These are phyloP conservation scores for Oscheius sp. DNA, from an alignment of 2,888 invertebrate genomes.

Conservation along the genomic window DNA sequence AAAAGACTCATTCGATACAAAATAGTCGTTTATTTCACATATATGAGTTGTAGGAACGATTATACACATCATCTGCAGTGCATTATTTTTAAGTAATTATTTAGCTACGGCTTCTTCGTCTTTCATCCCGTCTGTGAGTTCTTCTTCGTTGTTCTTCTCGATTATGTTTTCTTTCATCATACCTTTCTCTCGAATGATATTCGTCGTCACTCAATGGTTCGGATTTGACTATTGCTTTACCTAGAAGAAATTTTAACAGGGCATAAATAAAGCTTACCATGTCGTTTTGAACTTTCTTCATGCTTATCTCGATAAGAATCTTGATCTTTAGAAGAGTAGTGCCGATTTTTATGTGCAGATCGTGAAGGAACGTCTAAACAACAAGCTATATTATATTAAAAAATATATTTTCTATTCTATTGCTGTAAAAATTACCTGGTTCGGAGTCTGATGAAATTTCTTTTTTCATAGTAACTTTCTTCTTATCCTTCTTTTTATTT, in stretches of 20 bases:
- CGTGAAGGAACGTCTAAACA: neutral
- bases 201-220: neutral
- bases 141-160: neutral
- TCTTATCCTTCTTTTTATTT: slow-evolving; percentile 30
- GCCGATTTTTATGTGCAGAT: neutral
- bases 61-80: neutral
- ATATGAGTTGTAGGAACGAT: neutral
- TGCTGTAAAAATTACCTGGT: neutral
- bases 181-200: neutral
- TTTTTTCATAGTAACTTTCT: slow-evolving; percentile 3
- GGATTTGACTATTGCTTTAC: slow-evolving; percentile 4
- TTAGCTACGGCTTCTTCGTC: slow-evolving; percentile 16
- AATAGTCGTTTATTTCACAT: neutral
- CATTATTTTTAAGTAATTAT: neutral
- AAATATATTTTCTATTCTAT: neutral
- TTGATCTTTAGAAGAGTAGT: neutral
- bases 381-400: neutral
- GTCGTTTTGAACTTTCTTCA: too few relatives aligned
- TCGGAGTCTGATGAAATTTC: slow-evolving; percentile 3
- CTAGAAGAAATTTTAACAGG: too few relatives aligned
- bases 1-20: neutral
- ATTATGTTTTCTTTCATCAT: neutral
- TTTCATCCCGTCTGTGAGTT: neutral
- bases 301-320: too few relatives aligned
- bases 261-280: too few relatives aligned